Evolutionary conservation across 2,113 vertebrate species (phyloP).

Genomic region (Lepus europaeus): DNA sequence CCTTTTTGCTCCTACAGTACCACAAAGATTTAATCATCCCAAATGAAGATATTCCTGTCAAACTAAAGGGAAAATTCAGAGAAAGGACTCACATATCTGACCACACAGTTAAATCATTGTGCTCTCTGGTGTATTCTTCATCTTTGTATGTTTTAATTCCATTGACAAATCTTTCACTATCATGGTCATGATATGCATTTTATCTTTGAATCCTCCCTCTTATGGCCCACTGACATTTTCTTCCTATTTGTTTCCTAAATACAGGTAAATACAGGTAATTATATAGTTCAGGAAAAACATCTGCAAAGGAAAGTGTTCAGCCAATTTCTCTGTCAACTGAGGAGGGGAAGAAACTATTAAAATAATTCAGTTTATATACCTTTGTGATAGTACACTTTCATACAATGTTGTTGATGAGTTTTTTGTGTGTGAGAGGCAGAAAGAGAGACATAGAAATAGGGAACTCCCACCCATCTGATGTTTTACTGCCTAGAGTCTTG

Average conservation of each 20-base stretch:
- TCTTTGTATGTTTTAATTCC: neutral
- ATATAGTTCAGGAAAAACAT: neutral
- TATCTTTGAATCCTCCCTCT: neutral
- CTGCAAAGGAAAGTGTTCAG: neutral
- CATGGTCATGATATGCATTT: neutral
- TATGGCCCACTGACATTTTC: neutral
- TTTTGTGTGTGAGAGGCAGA: neutral
- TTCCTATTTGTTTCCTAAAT: slow-evolving; percentile 23
- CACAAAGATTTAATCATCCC: neutral
- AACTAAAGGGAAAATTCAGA: neutral
- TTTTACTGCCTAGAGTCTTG: too few species aligned
- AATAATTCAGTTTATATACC: neutral
- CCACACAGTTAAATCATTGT: neutral
- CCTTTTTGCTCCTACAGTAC: neutral
- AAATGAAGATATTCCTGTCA: neutral
- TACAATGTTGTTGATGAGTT: neutral
- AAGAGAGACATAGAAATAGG: too few species aligned
- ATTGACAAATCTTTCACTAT: neutral
- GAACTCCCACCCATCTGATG: too few species aligned
- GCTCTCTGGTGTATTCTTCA: neutral
- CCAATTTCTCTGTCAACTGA: neutral
- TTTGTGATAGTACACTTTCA: slow-evolving; percentile 1
- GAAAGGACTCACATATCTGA: neutral
- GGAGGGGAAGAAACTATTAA: neutral
- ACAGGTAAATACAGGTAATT: neutral